Percentiles rank a stretch among this genome's conserved stretches.
phyloP scores from a whole-genome alignment of 2,113 vertebrate genomes.

The Etia nguti region DNA sequence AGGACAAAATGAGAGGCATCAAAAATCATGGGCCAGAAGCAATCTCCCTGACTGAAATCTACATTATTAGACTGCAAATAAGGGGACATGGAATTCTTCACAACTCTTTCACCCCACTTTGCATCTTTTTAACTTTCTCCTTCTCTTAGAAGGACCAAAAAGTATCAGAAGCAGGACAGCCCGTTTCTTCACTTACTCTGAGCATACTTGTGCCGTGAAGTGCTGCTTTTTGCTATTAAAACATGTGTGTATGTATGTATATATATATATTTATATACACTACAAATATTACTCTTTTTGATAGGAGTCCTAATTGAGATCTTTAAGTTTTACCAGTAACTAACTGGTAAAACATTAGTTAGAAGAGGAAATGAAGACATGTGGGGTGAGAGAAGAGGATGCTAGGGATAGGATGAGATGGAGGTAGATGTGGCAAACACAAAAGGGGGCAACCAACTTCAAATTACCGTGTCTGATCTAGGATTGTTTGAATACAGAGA shows the following conservation, averaged over 20 bases:
- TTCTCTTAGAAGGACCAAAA: not conserved
- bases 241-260: fast-evolving
- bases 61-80: not conserved
- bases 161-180: not conserved
- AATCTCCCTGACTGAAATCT: not conserved
- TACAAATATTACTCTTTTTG: not conserved
- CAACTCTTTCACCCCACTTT: not conserved
- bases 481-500: not conserved
- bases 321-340: not conserved
- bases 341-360: not conserved
- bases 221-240: not conserved
- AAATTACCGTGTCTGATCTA: not conserved
- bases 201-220: not conserved
- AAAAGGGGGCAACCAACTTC: not conserved
- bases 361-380: not conserved
- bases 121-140: not conserved
- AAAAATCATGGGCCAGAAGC: not conserved
- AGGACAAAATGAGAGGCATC: not conserved
- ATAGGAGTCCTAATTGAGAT: not conserved
- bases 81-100: not conserved
- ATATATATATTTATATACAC: not conserved
- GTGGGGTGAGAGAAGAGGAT: not conserved
- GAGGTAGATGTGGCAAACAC: not conserved
- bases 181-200: not conserved
- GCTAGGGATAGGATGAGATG: not conserved